Evolutionary conservation across 2,797 vertebrate species (phyloP), one percentile per base, ranked within the genome.

Genomic region (Propithecus deckenii): DNA sequence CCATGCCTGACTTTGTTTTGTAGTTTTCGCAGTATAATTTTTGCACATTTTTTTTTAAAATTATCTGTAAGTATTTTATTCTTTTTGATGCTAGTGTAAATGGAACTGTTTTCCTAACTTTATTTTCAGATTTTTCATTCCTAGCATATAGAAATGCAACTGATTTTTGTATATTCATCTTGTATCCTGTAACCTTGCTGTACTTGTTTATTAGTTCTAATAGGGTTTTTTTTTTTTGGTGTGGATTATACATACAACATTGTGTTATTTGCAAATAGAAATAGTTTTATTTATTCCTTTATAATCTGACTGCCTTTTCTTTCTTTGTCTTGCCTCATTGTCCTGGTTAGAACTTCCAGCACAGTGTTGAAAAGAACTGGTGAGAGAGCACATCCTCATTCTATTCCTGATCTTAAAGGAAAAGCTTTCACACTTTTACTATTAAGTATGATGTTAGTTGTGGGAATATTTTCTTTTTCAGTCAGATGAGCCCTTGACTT

Each of bases 111-210:
- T 89, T 81, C 3, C 74, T 61, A 81, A 87, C 57, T 74, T 87
- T 81, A 76, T 28, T 92, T 93, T 83, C 67, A 46, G 75, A 28
- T 61, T 92, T 69, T 90, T 93, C 59, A 30, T 91, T 90, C 69
- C 20, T 69, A 46, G 2, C 50, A 35, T 65, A 8, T 38, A 74
- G 46, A 88, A 55, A 63, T 59, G 67, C 22, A 50, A 13, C 35
- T 35, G 35, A 41, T 59, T 89, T 92, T 93, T 91, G 28, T 50
- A 20, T 80, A 25, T 22, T 57, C 14, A 52, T 86, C 76, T 87
- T 87, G 28, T 41, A 38, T 46, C 23, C 57, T 80, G 30, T 46
- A 88, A 48, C 5, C 83, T 69, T 38, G 17, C 12, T 86, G 7
- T 91, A 59, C 9, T 75, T 90, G 3, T 69, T 80, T 86, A 71